phyloP scores from a whole-genome alignment of 2,888 invertebrate genomes.

The Cryptus viduatorius region DNA sequence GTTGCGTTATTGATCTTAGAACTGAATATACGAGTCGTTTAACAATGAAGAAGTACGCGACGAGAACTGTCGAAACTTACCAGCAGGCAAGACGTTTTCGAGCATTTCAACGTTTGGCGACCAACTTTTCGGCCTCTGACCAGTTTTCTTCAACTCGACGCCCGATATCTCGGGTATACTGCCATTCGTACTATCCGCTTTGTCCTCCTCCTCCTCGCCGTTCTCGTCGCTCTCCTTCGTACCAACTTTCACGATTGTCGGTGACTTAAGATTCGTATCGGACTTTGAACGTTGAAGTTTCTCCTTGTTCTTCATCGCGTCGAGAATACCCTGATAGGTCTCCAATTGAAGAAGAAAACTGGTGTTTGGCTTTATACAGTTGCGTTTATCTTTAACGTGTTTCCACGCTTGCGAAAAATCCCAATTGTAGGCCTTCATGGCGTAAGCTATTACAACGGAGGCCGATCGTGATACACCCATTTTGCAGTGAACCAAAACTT shows the following conservation, averaged over 20 bases:
- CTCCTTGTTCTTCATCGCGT: constrained; percentile 98
- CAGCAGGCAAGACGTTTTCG: constrained; percentile 86
- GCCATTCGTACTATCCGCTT: constrained; percentile 66
- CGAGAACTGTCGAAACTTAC: constrained; percentile 70
- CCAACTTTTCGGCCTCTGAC: constrained; percentile 90
- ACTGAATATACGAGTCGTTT: neutral
- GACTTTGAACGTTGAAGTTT: constrained; percentile 97
- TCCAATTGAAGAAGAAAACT: constrained; percentile 97
- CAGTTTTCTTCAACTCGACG: constrained; percentile 79
- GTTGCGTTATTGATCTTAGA: neutral
- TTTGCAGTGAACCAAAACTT: constrained; percentile 99
- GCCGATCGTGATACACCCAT: constrained; percentile 99
- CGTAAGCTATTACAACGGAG: constrained; percentile 98
- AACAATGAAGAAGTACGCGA: neutral
- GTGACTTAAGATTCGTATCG: constrained; percentile 94
- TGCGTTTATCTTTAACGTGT: constrained; percentile 96
- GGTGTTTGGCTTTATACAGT: constrained; percentile 97
- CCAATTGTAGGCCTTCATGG: constrained; percentile 99
- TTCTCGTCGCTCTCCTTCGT: constrained; percentile 79
- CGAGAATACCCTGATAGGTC: constrained; percentile 98
- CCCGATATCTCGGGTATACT: constrained; percentile 75
- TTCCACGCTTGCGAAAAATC: constrained; percentile 94
- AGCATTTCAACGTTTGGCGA: constrained; percentile 89
- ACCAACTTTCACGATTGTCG: constrained; percentile 85
- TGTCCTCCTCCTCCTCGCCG: constrained; percentile 67